Base-by-base conservation (phyloP, 2,888 invertebrate species). In the Tetropium fuscum region DNA sequence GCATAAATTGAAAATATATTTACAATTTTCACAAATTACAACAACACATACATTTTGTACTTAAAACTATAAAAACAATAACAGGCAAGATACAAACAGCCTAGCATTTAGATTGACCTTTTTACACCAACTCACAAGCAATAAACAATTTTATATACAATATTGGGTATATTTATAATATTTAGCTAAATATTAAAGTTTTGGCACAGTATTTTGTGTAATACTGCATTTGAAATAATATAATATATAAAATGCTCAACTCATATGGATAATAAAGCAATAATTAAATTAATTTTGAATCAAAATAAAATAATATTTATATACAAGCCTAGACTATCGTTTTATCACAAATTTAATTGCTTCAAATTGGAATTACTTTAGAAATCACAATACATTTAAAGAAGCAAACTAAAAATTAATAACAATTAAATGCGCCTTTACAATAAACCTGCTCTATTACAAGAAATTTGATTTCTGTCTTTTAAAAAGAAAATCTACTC, bases 41-140 rank as follows among this genome's bases (percentile, higher is more conserved):
- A 81, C 80, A 81, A 80, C 78, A 80, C 76, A 80, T 80, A 81
- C 80, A 80, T 74, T 74, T 78, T 80, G 76, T 79, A 79, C 80
- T 80, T 80, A 81, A 76, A 79, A 78, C 80, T 81, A 81, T 79
- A 77, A 80, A 81, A 81, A 81, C 79, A 81, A 81, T 81, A 81
- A 81, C 81, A 80, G 81, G 81, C 81, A 82, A 82, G 80, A 81
- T 77, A 80, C 76, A 77, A 80, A 79, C 80, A 80, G 80, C 80
- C 80, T 80, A 80, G 70, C 64, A 73, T 68, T 68, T 66, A 67
- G 68, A 68, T 60, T 53, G 64, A 71, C 72, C 72, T 74, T 73
- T 74, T 72, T 74, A 78, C 77, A 78, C 75, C 75, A 71, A 75
- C 71, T 75, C 72, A 74, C 73, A 75, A 74, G 73, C 73, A 66